Evolutionary conservation across 2,888 invertebrate genomes (phyloP), one percentile per base, ranked within the genome.

Genomic region (Callyntrura sp.): DNA sequence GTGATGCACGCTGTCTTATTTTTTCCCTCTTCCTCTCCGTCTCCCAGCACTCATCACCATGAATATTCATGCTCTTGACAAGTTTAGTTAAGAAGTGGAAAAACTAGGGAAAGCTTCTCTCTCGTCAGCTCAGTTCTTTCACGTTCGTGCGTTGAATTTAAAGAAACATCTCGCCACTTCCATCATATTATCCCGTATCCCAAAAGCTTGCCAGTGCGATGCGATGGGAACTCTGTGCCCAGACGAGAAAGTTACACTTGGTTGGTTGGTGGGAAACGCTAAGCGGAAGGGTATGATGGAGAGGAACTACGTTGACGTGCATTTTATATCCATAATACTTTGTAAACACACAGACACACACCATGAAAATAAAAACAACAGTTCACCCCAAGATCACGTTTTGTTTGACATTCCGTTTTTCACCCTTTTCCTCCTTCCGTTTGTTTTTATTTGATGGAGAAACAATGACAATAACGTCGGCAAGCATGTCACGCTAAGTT

Each of bases 41-140:
- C 81, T 81, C 85, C 23, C 25, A 25, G 28, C 35, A 45, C 68
- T 81, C 70, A 60, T 79, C 60, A 45, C 60, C 88, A 90, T 90
- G 89, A 90, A 90, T 90, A 90, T 90, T 90, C 89, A 90, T 90
- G 85, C 81, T 25, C 57, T 85, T 85, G 84, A 84, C 84, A 84
- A 84, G 55, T 84, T 82, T 79, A 84, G 83, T 82, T 88, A 48
- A 83, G 76, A 88, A 73, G 28, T 73, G 62, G 73, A 57, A 81
- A 65, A 87, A 51, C 43, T 48, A 62, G 88, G 70, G 68, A 79
- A 84, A 81, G 57, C 70, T 28, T 55, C 14, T 70, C 55, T 51
- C 84, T 65, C 65, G 20, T 28, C 83, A 60, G 35, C 25, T 76
- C 79, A 83, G 83, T 65, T 78, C 68, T 14, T 55, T 48, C 87